Base-by-base conservation (phyloP, 2,113 vertebrate genomes). In the Lutjanus erythropterus region DNA sequence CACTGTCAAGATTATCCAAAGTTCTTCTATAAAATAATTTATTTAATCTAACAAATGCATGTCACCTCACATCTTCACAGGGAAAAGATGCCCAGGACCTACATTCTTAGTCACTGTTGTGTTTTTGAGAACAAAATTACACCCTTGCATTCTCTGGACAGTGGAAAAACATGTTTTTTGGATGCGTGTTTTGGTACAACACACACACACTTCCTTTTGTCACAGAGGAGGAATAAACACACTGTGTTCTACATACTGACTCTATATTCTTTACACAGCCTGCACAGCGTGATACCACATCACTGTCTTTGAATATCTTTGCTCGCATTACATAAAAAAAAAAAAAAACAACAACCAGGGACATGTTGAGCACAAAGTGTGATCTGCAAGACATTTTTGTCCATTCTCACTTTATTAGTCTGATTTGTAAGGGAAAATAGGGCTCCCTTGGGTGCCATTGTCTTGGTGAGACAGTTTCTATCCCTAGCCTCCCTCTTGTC, bases 361-460 rank as follows among this genome's bases (percentile, higher is more conserved):
- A 84, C 79, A 59, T 46, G 42, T 33, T 74, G 64, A 75, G 62
- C 5, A 21, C 49, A 0, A 70, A 69, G 55, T 67, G 72, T 64
- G 53, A 77, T 39, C 73, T 75, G 58, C 66, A 47, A 75, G 65
- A 88, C 72, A 50, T 83, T 86, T 85, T 82, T 83, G 77, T 88
- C 73, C 49, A 11, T 84, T 85, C 89, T 76, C n/a, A 73, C 76
- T 88, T 84, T 78, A 91, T 90, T 86, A 87, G 64, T 75, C 71
- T 68, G 56, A 85, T 91, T 89, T 87, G 71, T 71, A 69, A 29
- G 75, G 64, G 75, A 76, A 84, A 86, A 77, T n/a, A 68, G 18
- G 59, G 41, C 62, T 92, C 91, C 89, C 85, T 41, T 56, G 83
- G 90, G 89, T 90, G 70, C 75, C 66, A 73, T 85, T 85, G 85